Evolutionary conservation across 2,888 invertebrate genomes (phyloP).

Genomic region (Petrophora chlorosata): DNA sequence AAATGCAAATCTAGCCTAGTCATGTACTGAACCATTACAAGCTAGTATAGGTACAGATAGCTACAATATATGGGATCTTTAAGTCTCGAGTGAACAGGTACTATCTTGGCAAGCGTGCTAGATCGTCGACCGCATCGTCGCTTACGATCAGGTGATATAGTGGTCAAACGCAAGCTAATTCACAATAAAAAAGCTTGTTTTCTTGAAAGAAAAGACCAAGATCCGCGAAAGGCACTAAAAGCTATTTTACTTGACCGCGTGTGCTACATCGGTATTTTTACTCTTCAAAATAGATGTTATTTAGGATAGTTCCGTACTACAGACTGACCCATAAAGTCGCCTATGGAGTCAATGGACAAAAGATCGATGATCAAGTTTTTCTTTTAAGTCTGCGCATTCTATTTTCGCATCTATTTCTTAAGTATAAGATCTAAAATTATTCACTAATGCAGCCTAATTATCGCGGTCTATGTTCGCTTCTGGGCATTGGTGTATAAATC

Average conservation of each 20-base stretch:
- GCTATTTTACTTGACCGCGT: slow-evolving; percentile 23
- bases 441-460: not conserved
- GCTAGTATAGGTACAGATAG: no score
- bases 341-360: slow-evolving; percentile 58
- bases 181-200: no score
- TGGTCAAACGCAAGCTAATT: no score
- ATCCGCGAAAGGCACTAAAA: not conserved
- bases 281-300: slow-evolving; percentile 55
- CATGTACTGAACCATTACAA: no score
- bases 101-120: no score
- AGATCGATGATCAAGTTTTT: slow-evolving; percentile 52
- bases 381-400: not conserved
- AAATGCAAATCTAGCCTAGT: no score
- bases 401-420: slow-evolving; percentile 13
- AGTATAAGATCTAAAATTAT: slow-evolving; percentile 2
- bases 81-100: no score
- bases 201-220: no score
- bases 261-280: slow-evolving; percentile 38
- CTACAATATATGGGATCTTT: no score
- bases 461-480: slow-evolving; percentile 1
- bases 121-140: no score
- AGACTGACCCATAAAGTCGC: slow-evolving; percentile 57
- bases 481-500: slow-evolving; percentile 16
- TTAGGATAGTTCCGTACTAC: slow-evolving; percentile 56
- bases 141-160: no score